phyloP scores from a whole-genome alignment of 2,113 vertebrate genomes.

The Platichthys stellatus region DNA sequence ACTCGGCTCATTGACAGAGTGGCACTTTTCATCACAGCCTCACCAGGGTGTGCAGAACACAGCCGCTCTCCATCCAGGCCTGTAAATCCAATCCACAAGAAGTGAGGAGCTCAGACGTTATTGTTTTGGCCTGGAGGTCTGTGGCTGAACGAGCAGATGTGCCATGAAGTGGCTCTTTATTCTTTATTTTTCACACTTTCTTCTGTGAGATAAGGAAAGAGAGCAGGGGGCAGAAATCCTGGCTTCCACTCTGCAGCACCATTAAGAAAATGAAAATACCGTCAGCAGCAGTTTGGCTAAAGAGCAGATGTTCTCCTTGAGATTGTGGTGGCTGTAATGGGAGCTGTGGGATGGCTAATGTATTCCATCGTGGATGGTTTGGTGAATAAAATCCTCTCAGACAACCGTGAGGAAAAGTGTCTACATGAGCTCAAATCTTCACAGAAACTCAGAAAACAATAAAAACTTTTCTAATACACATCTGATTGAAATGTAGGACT shows the following conservation, averaged over 20 bases:
- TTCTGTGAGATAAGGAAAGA: conserved; percentile 31
- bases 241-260: conserved; percentile 1
- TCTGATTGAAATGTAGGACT: not conserved
- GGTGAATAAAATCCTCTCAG: no score
- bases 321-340: no score
- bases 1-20: no score
- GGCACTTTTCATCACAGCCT: no score
- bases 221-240: not conserved
- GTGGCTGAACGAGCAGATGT: conserved; percentile 32
- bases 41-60: conserved; percentile 28
- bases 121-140: conserved; percentile 39
- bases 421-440: no score
- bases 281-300: no score
- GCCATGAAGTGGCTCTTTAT: conserved; percentile 13
- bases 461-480: not conserved
- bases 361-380: no score
- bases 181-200: not conserved
- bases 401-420: not conserved
- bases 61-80: conserved; percentile 37
- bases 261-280: conserved; percentile 22
- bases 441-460: not conserved
- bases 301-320: no score
- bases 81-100: conserved; percentile 52
- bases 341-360: no score
- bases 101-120: conserved; percentile 43